A percentile compares a stretch with the other conserved stretches of the same genome.
Evolutionary conservation across 2,888 invertebrate genomes (phyloP).

Genomic region (Cyclophora punctaria): DNA sequence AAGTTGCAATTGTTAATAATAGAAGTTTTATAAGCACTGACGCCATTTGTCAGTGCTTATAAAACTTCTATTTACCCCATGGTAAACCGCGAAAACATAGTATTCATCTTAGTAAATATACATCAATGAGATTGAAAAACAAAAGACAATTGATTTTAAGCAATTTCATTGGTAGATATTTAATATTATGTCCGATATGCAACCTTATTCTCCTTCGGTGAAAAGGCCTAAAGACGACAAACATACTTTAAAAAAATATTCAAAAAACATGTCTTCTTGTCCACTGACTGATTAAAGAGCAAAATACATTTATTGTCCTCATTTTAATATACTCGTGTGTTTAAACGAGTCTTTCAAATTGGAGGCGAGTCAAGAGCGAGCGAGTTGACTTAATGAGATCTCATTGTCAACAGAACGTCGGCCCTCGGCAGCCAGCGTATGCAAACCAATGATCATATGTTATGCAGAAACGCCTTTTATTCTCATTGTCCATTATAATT

Average conservation of each 20-base stretch:
- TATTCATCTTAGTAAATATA: no score
- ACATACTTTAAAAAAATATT: background rate
- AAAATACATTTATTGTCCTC: slow-evolving; percentile 12
- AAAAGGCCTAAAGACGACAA: no score
- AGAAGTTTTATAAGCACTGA: no score
- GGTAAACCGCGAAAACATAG: no score
- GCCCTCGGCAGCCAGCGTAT: slow-evolving; percentile 24
- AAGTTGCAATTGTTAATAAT: no score
- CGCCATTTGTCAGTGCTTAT: no score
- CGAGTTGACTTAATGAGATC: slow-evolving; percentile 46
- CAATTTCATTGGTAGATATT: no score
- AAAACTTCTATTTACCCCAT: no score
- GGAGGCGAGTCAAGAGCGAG: slow-evolving; percentile 13
- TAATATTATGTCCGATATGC: no score
- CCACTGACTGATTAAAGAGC: slow-evolving; percentile 10
- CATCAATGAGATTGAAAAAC: no score
- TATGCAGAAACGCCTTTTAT: slow-evolving; percentile 20
- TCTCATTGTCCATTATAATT: slow-evolving; percentile 3
- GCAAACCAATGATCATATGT: slow-evolving; percentile 22
- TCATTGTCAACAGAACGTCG: slow-evolving; percentile 57
- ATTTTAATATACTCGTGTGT: slow-evolving; percentile 19
- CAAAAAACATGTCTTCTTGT: slow-evolving; percentile 2
- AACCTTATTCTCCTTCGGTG: no score
- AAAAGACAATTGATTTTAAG: no score
- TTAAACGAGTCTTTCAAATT: slow-evolving; percentile 23